Conservation (phyloP, 1,140 invertebrate species). For the Lordiphosa mommai region DNA sequence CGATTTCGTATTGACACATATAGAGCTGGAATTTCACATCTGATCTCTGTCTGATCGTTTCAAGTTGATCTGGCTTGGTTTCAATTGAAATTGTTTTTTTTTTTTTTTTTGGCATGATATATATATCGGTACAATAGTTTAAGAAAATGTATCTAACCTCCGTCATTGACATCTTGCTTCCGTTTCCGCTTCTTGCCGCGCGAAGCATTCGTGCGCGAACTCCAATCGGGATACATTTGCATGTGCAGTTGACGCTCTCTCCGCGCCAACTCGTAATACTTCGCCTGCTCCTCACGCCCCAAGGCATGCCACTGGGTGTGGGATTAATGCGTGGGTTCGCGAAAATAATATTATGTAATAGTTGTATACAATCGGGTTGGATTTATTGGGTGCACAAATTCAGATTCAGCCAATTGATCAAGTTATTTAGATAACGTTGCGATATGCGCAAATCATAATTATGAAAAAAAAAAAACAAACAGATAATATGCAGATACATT, state of each 20-base stretch:
- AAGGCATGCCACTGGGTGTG: conserved; percentile 96
- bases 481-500: conserved; percentile 16
- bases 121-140: conserved; percentile 37
- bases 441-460: conserved; percentile 31
- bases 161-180: conserved; percentile 98
- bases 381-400: conserved; percentile 12
- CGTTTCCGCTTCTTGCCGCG: conserved; percentile 99
- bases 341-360: conserved; percentile 38
- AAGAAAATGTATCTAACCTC: conserved; percentile 84
- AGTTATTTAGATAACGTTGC: conserved; percentile 26
- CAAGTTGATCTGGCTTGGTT: conserved; percentile 11
- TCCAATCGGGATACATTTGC: conserved; percentile 99
- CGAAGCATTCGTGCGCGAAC: conserved; percentile 97
- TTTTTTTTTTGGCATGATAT: conserved; percentile 28
- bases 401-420: conserved; percentile 12
- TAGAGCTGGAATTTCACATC: conserved; percentile 9
- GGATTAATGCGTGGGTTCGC: conserved; percentile 30
- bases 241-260: conserved; percentile 99
- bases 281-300: conserved; percentile 98
- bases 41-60: conserved; percentile 10
- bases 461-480: conserved; percentile 27
- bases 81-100: conserved; percentile 21
- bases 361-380: conserved; percentile 25
- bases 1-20: conserved; percentile 11
- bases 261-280: conserved; percentile 99